These are phyloP conservation scores for Drosophila navojoa DNA, from an alignment of 1,140 invertebrate species.

Conservation along the genomic window DNA sequence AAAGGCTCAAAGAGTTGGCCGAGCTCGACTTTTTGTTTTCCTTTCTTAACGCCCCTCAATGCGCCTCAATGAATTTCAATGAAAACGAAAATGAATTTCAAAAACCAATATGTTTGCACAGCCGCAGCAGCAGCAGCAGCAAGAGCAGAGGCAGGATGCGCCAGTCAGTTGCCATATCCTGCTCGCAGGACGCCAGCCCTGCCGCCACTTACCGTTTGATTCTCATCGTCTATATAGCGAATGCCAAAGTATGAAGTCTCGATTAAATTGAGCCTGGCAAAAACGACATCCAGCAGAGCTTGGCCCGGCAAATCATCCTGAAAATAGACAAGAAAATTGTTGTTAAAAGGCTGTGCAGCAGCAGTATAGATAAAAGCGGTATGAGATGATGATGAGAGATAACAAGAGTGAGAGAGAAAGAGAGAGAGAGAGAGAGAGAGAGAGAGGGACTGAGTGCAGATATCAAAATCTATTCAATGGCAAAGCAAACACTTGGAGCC, in stretches of 20 bases:
- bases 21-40: conserved; percentile 46
- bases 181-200: neutral
- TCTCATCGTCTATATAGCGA: conserved; percentile 93
- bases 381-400: neutral
- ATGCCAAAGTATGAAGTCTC: conserved; percentile 97
- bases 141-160: conserved; percentile 26
- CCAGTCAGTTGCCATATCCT: conserved; percentile 42
- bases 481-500: conserved; percentile 51
- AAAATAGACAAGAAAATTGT: conserved; percentile 85
- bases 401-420: neutral
- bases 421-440: neutral
- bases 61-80: conserved; percentile 78
- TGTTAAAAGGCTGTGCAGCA: conserved; percentile 62
- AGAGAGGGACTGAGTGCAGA: neutral
- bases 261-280: conserved; percentile 94
- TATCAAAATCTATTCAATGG: conserved; percentile 56
- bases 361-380: conserved; percentile 10
- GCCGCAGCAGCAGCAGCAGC: conserved; percentile 7
- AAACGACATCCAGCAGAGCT: conserved; percentile 93
- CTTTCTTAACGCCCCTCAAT: conserved; percentile 56
- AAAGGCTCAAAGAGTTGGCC: conserved; percentile 58
- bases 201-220: conserved; percentile 91
- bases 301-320: conserved; percentile 94
- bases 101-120: conserved; percentile 75
- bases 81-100: conserved; percentile 83